Percentiles rank a stretch among this genome's conserved stretches.
Evolutionary conservation across 92 coral and sea anemone species (phyloP).

Genomic region (Phenganax marumi): DNA sequence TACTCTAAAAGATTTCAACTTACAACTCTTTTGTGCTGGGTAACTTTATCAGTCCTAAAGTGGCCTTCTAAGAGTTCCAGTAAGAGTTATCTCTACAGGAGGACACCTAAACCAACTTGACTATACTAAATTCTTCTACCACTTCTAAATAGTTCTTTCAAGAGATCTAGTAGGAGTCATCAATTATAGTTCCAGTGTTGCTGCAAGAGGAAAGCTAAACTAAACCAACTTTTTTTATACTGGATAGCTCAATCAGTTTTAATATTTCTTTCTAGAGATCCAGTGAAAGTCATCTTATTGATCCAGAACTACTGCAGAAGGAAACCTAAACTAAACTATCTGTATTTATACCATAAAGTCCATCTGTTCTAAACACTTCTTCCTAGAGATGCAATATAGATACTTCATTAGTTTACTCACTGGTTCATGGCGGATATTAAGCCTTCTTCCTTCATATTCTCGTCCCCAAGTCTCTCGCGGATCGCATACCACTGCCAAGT

Average conservation of each 20-base stretch:
- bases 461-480: conserved; percentile 82
- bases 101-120: too few species aligned
- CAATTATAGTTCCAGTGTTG: too few species aligned
- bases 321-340: too few species aligned
- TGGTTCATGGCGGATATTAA: conserved; percentile 92
- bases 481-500: conserved; percentile 97
- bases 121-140: too few species aligned
- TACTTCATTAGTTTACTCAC: conserved; percentile 44
- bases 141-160: too few species aligned
- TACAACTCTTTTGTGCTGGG: neutral
- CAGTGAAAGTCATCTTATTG: too few species aligned
- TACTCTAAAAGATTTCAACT: neutral
- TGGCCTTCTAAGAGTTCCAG: neutral
- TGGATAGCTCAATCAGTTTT: too few species aligned
- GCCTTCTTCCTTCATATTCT: conserved; percentile 76
- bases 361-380: neutral
- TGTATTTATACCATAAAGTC: neutral
- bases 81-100: neutral
- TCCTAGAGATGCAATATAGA: neutral
- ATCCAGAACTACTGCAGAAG: too few species aligned
- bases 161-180: too few species aligned
- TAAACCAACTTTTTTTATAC: too few species aligned
- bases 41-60: neutral
- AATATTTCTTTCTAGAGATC: too few species aligned
- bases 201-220: too few species aligned